These are phyloP conservation scores for Calephelis virginiensis DNA, from an alignment of 1,140 invertebrate species.

Conservation along the genomic window DNA sequence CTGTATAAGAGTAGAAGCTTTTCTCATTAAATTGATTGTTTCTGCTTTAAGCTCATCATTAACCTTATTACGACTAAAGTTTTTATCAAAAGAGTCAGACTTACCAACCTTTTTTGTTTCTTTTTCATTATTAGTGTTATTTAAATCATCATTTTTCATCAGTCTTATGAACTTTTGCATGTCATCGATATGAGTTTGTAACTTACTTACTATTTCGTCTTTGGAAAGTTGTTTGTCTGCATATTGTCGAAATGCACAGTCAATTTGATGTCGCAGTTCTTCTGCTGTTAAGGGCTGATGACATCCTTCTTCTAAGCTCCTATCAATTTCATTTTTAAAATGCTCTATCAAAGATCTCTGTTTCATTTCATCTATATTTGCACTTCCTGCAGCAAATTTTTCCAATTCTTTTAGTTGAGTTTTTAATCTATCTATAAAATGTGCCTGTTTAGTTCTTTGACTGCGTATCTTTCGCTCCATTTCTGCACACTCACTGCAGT, in stretches of 20 bases:
- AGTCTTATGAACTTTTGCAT: constrained; percentile 98
- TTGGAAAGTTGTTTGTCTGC: constrained; percentile 97
- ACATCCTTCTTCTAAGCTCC: constrained; percentile 82
- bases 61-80: constrained; percentile 51
- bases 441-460: constrained; percentile 59
- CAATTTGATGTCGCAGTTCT: constrained; percentile 82
- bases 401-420: constrained; percentile 96
- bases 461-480: constrained; percentile 67
- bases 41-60: constrained; percentile 69
- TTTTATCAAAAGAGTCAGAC: constrained; percentile 84
- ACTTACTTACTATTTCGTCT: constrained; percentile 88
- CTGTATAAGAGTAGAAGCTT: constrained; percentile 92
- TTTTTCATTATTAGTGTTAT: constrained; percentile 78
- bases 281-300: constrained; percentile 82
- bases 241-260: constrained; percentile 86
- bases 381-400: constrained; percentile 80
- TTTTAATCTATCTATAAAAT: constrained; percentile 93
- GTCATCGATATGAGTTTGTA: constrained; percentile 98
- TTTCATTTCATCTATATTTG: constrained; percentile 68
- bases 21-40: constrained; percentile 92
- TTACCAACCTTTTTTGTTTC: constrained; percentile 78
- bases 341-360: constrained; percentile 94
- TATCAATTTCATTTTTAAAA: constrained; percentile 88
- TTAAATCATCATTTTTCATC: constrained; percentile 92
- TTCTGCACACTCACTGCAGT: constrained; percentile 62